Base-by-base conservation (phyloP, 1,140 invertebrate genomes). In the Hypsibius dujardini region DNA sequence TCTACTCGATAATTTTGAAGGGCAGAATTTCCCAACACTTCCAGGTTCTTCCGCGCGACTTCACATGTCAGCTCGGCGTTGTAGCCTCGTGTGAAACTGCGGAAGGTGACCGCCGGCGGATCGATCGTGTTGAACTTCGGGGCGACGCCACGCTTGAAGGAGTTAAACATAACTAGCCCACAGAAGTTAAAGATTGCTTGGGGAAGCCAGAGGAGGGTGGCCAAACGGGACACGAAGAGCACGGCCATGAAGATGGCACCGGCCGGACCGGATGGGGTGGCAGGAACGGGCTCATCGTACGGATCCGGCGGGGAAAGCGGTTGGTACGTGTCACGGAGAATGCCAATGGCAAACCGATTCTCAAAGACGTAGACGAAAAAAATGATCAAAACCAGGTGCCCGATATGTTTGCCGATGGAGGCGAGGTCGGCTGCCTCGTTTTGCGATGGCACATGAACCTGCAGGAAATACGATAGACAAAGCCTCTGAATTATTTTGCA, bases 321-420 rank as follows among this genome's bases (percentile, higher is more conserved):
- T 56, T 7, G 7, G 50, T 56, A 56, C 7, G 7, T n/a, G 7
- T 56, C 50, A 56, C 50, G 50, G 7, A 56, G n/a, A n/a, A 56
- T n/a, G n/a, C n/a, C n/a, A 7, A 67, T 14, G 42, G 62, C 7
- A 67, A 67, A 67, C 62, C 62, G 62, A 42, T 67, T 42, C 42
- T 67, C 7, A 42, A 67, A 67, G 7, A 42, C 62, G 42, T 42
- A 67, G 62, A 67, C 42, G 62, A 67, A 67, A 42, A 67, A 14
- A 14, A 67, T 3, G 3, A 67, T 12, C 3, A 67, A 42, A 3
- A 67, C 3, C 7, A 67, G 12, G 42, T 67, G 62, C 42, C 7
- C 7, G 62, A 42, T 3, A 67, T 67, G 62, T 67, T 67, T 67
- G 7, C 7, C 62, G 3, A 3, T 14, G 42, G 62, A 67, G 7